Evolutionary conservation across 1,140 invertebrate species (phyloP).

Genomic region (Callitettix versicolor): DNA sequence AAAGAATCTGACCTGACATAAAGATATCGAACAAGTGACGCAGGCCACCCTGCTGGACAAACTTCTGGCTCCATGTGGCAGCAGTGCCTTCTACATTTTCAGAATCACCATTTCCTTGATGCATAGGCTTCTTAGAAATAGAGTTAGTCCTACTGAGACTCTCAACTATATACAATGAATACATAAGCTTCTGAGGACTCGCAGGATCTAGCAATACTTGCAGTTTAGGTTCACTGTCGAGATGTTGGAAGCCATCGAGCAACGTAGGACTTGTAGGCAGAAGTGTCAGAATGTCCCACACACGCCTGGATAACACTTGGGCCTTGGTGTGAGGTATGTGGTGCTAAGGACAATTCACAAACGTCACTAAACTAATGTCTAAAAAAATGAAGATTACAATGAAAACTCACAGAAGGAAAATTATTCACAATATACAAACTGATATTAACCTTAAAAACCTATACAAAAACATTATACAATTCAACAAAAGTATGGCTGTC

Average conservation of each 20-base stretch:
- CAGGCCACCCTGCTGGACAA: slow-evolving; percentile 77
- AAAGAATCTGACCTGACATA: slow-evolving; percentile 73
- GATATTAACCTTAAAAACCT: too few species aligned
- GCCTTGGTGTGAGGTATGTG: slow-evolving; percentile 80
- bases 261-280: slow-evolving; percentile 80
- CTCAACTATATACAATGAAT: slow-evolving; percentile 86
- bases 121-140: background rate
- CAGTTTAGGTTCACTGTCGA: slow-evolving; percentile 39
- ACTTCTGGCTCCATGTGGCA: slow-evolving; percentile 58
- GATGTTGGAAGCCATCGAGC: slow-evolving; percentile 68
- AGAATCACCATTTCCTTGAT: background rate
- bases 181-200: slow-evolving; percentile 89
- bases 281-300: slow-evolving; percentile 89
- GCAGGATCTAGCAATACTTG: slow-evolving; percentile 69
- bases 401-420: too few species aligned
- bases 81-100: slow-evolving; percentile 31
- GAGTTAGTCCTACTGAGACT: slow-evolving; percentile 34
- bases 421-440: too few species aligned
- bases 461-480: too few species aligned
- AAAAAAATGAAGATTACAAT: too few species aligned
- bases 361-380: too few species aligned
- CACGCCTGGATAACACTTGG: slow-evolving; percentile 74
- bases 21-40: slow-evolving; percentile 85
- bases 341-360: slow-evolving; percentile 37
- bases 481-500: too few species aligned